These are phyloP conservation scores for Agrochola lota DNA, from an alignment of 2,888 invertebrate species.

Conservation along the genomic window DNA sequence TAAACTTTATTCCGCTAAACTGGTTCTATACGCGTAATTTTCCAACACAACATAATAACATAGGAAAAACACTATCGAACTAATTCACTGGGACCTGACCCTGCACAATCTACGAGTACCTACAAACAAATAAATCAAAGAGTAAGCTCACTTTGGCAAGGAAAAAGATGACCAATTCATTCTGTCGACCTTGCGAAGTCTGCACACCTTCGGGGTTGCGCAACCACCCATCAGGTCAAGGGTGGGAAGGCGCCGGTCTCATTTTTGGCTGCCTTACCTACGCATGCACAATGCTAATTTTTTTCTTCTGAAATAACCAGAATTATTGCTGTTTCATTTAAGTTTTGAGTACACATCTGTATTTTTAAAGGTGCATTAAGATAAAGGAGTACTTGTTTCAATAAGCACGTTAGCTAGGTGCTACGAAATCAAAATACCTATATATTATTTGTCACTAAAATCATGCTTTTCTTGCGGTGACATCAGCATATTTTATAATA, in stretches of 20 bases:
- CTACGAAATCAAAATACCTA: background rate
- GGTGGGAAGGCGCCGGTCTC: constrained; percentile 84
- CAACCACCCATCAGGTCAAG: constrained; percentile 86
- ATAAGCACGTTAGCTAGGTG: background rate
- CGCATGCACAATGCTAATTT: constrained; percentile 72
- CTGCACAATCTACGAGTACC: constrained; percentile 50
- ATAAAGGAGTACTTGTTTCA: background rate
- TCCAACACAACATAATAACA: constrained; percentile 34
- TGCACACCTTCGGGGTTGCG: constrained; percentile 82
- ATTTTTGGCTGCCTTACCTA: constrained; percentile 84
- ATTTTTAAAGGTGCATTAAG: background rate
- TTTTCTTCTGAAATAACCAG: constrained; percentile 69
- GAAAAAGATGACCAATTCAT: constrained; percentile 81
- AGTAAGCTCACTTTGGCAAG: constrained; percentile 78
- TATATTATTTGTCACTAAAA: background rate
- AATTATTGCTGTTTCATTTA: constrained; percentile 23
- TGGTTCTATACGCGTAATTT: constrained; percentile 43
- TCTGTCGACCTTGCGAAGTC: constrained; percentile 76
- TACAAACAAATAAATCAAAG: constrained; percentile 67
- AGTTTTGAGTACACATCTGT: background rate
- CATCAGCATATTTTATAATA: constrained; percentile 7
- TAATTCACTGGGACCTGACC: constrained; percentile 50
- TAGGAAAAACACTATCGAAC: constrained; percentile 43
- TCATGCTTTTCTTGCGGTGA: background rate
- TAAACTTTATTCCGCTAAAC: constrained; percentile 7